Evolutionary conservation across 2,888 invertebrate species (phyloP).

Genomic region (Caenorhabditis imperialis): DNA sequence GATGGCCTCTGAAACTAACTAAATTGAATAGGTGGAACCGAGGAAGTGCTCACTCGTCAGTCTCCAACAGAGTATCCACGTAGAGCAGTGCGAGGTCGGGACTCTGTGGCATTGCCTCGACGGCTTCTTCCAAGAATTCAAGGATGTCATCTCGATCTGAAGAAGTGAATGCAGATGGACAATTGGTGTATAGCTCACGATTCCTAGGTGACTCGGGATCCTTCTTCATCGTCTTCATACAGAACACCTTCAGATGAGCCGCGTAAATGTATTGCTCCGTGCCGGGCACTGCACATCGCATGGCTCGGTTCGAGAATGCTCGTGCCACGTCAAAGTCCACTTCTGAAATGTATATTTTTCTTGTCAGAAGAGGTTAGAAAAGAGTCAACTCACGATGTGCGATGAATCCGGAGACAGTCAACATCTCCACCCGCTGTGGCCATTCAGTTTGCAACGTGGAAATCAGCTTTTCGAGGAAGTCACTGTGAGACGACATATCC

Average conservation of each 20-base stretch:
- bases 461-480: background rate
- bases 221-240: slow-evolving; percentile 10
- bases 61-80: slow-evolving; percentile 24
- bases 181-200: too few relatives aligned
- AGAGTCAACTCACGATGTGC: slow-evolving; percentile 4
- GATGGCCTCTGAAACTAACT: slow-evolving; percentile 11
- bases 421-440: slow-evolving; percentile 40
- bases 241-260: slow-evolving; percentile 15
- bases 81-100: slow-evolving; percentile 25
- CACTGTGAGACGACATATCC: slow-evolving; percentile 3
- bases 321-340: slow-evolving; percentile 14
- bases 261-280: slow-evolving; percentile 25
- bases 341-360: slow-evolving; percentile 7
- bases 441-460: slow-evolving; percentile 9
- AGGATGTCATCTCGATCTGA: slow-evolving; percentile 12
- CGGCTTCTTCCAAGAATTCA: background rate
- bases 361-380: background rate
- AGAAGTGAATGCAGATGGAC: too few relatives aligned
- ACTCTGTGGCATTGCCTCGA: slow-evolving; percentile 14
- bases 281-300: background rate
- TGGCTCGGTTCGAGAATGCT: slow-evolving; percentile 8
- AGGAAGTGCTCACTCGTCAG: slow-evolving; percentile 22
- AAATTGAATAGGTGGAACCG: too few relatives aligned
- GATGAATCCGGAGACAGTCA: slow-evolving; percentile 25
- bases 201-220: too few relatives aligned